These are phyloP conservation scores for Notocelia uddmanniana DNA, from an alignment of 2,888 invertebrate genomes.

Conservation along the genomic window DNA sequence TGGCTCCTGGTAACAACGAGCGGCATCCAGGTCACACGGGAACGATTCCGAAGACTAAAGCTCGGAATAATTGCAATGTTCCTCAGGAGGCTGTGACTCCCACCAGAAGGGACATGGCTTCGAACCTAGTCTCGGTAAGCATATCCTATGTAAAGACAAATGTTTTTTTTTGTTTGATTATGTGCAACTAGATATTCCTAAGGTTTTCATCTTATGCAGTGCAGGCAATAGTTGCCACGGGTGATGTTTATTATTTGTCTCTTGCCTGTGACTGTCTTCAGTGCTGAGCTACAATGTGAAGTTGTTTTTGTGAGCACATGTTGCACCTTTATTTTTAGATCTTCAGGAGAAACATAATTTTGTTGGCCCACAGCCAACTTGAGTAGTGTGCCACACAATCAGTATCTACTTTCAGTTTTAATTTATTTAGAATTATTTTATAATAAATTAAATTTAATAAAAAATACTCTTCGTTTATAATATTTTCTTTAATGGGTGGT, in stretches of 20 bases:
- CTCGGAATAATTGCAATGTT: conserved; percentile 86
- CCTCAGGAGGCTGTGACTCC: conserved; percentile 87
- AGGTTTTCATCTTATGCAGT: background rate
- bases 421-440: conserved; percentile 18
- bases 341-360: conserved; percentile 61
- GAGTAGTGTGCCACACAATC: conserved; percentile 31
- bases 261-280: conserved; percentile 29
- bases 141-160: background rate
- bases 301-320: conserved; percentile 66
- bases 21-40: conserved; percentile 86
- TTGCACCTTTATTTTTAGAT: conserved; percentile 75
- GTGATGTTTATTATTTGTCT: conserved; percentile 39
- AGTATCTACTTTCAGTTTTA: conserved; percentile 24
- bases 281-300: conserved; percentile 57
- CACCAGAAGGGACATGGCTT: conserved; percentile 85
- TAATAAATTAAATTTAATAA: conserved; percentile 24
- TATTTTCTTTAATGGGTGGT: conserved; percentile 74
- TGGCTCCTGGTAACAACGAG: conserved; percentile 84
- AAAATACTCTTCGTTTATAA: conserved; percentile 42
- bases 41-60: conserved; percentile 89
- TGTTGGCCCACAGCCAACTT: conserved; percentile 76
- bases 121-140: conserved; percentile 81
- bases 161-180: background rate
- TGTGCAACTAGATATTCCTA: background rate
- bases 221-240: conserved; percentile 11